Evolutionary conservation across 1,140 invertebrate species (phyloP).

Genomic region (Ptiloglossa arizonensis): DNA sequence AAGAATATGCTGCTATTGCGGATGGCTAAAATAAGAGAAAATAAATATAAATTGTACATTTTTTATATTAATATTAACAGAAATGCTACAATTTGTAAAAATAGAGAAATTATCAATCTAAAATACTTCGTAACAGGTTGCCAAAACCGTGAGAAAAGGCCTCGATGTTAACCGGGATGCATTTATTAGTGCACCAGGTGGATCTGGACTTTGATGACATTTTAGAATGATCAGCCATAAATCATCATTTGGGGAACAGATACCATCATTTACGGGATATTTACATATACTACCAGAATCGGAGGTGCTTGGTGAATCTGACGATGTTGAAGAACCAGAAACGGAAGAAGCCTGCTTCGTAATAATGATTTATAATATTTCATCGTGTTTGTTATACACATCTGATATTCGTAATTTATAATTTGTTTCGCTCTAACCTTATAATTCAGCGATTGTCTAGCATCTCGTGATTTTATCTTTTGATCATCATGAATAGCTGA

Average conservation of each 20-base stretch:
- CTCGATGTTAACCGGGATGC: slow-evolving; percentile 82
- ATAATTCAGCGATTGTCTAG: slow-evolving; percentile 44
- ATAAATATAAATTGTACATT: too few species aligned
- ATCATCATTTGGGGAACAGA: slow-evolving; percentile 74
- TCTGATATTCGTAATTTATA: slow-evolving; percentile 21
- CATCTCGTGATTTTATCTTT: slow-evolving; percentile 54
- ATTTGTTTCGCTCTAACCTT: slow-evolving; percentile 58
- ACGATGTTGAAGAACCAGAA: slow-evolving; percentile 36
- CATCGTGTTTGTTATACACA: neutral
- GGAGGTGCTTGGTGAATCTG: slow-evolving; percentile 17
- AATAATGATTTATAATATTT: slow-evolving; percentile 1
- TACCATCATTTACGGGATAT: slow-evolving; percentile 3
- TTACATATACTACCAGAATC: slow-evolving; percentile 14
- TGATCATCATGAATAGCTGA: slow-evolving; percentile 22
- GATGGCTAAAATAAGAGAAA: slow-evolving; percentile 84
- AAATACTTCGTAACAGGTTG: slow-evolving; percentile 86
- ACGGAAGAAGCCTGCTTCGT: slow-evolving; percentile 42
- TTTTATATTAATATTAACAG: neutral
- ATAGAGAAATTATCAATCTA: neutral
- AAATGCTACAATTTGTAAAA: slow-evolving; percentile 3
- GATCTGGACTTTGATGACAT: slow-evolving; percentile 86
- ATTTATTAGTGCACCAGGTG: slow-evolving; percentile 84
- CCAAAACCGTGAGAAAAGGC: slow-evolving; percentile 84
- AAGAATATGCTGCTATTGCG: slow-evolving; percentile 84
- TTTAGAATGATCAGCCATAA: slow-evolving; percentile 84